These are phyloP conservation scores for Loriculus beryllinus DNA, from an alignment of 2,797 vertebrate genomes.

Conservation along the genomic window DNA sequence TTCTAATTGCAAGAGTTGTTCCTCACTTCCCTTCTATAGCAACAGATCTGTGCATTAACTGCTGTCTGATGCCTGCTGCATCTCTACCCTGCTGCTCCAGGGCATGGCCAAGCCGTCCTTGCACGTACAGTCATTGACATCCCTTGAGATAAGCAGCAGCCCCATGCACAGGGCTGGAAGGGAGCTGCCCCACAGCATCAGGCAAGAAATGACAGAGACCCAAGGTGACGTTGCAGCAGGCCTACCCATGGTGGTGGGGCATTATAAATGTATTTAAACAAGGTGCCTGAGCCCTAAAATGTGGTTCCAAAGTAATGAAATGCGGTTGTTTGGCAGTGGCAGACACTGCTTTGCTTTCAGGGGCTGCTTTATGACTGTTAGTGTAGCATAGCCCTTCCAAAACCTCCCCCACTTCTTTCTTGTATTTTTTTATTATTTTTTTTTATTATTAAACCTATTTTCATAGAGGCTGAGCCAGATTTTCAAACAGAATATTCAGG, in stretches of 20 bases:
- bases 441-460: neutral
- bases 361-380: neutral
- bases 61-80: neutral
- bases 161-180: neutral
- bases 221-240: neutral
- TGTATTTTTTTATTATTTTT: too few relatives aligned
- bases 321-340: neutral
- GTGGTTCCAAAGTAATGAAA: neutral
- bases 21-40: neutral
- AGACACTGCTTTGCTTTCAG: neutral
- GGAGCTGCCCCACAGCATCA: neutral
- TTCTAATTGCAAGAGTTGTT: neutral
- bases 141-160: neutral
- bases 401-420: accelerated
- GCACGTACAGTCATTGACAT: accelerated
- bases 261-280: neutral
- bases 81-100: neutral
- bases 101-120: accelerated
- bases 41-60: neutral
- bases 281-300: neutral
- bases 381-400: neutral
- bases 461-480: neutral
- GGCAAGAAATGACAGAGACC: neutral
- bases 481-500: neutral
- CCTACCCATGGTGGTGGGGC: accelerated